These are phyloP conservation scores for Hemicrepidius hirtus DNA, from an alignment of 2,888 invertebrate species.

Conservation along the genomic window DNA sequence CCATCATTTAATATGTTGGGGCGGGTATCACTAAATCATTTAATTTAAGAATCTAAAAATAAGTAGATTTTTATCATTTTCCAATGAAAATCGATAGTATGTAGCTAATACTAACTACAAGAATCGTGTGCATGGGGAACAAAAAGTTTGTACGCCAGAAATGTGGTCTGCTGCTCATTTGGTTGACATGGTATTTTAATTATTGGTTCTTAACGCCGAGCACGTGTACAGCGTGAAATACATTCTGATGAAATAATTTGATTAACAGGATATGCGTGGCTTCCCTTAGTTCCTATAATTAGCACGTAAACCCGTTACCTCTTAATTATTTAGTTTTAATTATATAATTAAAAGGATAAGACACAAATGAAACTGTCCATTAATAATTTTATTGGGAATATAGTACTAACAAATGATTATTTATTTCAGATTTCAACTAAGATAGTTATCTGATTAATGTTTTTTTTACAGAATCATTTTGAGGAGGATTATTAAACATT, in stretches of 20 bases:
- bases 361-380: background rate
- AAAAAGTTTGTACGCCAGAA: background rate
- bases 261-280: slow-evolving; percentile 30
- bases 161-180: background rate
- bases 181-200: slow-evolving; percentile 10
- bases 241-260: slow-evolving; percentile 25
- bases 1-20: too few species aligned
- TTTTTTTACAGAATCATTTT: too few species aligned
- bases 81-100: too few species aligned
- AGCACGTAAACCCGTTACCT: slow-evolving; percentile 10
- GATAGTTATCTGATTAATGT: too few species aligned
- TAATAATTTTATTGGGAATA: background rate
- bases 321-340: slow-evolving; percentile 6
- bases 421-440: too few species aligned
- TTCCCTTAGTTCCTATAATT: slow-evolving; percentile 18
- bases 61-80: too few species aligned
- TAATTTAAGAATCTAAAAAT: too few species aligned
- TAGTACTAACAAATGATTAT: background rate
- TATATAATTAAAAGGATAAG: slow-evolving; percentile 16
- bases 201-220: background rate
- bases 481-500: too few species aligned
- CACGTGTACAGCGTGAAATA: background rate
- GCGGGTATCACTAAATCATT: too few species aligned
- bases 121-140: too few species aligned
- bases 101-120: too few species aligned